Percentiles rank a stretch among this genome's conserved stretches.
Evolutionary conservation across 2,797 vertebrate species (phyloP).

Genomic region (Eospalax fontanierii): DNA sequence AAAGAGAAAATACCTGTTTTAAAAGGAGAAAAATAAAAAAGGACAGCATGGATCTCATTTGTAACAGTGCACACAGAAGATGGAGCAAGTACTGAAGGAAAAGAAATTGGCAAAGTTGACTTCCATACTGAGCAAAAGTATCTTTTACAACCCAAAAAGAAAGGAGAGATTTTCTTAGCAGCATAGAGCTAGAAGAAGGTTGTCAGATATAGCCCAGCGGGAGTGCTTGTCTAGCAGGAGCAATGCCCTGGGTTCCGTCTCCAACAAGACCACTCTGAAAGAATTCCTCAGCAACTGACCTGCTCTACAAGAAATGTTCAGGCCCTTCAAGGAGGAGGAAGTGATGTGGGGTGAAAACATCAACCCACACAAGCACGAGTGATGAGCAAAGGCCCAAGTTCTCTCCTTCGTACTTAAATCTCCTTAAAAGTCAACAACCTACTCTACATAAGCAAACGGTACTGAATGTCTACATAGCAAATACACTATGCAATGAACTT

Average conservation of each 20-base stretch:
- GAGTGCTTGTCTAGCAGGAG: background rate
- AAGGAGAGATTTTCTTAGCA: conserved; percentile 30
- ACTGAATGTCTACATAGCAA: no score
- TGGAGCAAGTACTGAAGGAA: background rate
- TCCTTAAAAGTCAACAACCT: background rate
- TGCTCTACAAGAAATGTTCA: background rate
- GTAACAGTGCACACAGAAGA: conserved; percentile 14
- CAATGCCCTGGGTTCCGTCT: background rate
- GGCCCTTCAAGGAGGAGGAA: background rate
- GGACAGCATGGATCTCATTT: background rate
- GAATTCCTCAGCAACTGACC: background rate
- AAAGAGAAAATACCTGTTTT: background rate
- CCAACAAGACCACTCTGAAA: background rate
- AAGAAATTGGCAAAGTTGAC: background rate
- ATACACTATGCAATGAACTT: no score
- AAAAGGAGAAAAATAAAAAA: conserved; percentile 26
- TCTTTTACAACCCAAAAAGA: conserved; percentile 38
- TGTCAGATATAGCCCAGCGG: background rate
- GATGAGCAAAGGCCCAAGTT: background rate
- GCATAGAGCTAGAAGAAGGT: background rate
- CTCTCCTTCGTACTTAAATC: background rate
- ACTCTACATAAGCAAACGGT: no score
- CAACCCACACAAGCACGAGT: background rate
- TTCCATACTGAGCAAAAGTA: conserved; percentile 60
- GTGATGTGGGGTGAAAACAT: background rate